These are phyloP conservation scores for Paratrypauchen microcephalus DNA, from an alignment of 2,797 vertebrate species.

Conservation along the genomic window DNA sequence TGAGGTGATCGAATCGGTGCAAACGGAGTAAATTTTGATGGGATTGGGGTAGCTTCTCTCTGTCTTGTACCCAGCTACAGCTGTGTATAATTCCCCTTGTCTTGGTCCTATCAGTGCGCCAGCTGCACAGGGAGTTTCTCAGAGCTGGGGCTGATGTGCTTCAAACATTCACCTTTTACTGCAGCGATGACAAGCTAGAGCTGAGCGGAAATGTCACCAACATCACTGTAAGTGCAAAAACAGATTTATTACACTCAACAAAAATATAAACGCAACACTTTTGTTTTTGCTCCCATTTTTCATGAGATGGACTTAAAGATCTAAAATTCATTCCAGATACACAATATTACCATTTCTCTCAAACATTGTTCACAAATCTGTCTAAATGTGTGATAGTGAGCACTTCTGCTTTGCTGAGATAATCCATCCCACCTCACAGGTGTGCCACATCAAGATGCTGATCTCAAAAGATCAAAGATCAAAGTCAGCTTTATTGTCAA, in stretches of 20 bases:
- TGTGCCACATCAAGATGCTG: no score
- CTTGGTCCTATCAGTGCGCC: slow-evolving; percentile 75
- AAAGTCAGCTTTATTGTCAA: no score
- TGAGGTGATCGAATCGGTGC: neutral
- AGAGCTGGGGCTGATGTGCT: slow-evolving; percentile 88
- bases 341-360: no score
- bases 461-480: no score
- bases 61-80: neutral
- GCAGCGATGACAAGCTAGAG: slow-evolving; percentile 90
- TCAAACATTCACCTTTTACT: slow-evolving; percentile 92
- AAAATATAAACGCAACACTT: no score
- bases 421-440: no score
- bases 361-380: no score
- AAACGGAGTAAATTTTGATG: neutral
- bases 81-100: neutral
- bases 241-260: slow-evolving; percentile 3
- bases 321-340: no score
- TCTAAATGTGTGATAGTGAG: no score
- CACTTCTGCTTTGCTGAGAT: no score
- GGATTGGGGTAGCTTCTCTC: neutral
- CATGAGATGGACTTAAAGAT: no score
- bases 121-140: slow-evolving; percentile 90
- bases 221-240: slow-evolving; percentile 55
- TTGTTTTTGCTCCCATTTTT: no score
- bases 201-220: slow-evolving; percentile 85